Conservation (phyloP, 2,797 vertebrate species). For the Bovichtus variegatus region DNA sequence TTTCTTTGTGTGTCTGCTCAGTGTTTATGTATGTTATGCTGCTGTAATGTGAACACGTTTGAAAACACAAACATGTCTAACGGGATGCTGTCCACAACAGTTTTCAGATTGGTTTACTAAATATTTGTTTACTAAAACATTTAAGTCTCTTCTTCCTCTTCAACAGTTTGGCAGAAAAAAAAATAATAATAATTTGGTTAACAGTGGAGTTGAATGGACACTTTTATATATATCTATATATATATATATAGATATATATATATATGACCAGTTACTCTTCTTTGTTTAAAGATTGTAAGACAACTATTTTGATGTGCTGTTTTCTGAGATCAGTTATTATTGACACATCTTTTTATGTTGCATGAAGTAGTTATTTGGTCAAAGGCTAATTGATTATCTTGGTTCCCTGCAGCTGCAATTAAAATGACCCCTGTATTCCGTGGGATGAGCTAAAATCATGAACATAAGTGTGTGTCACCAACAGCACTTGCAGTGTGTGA, state of each 20-base stretch:
- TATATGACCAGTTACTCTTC: background rate
- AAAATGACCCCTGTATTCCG: background rate
- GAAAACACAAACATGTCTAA: slow-evolving; percentile 12
- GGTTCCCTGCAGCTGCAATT: background rate
- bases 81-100: background rate
- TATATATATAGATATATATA: too few relatives aligned
- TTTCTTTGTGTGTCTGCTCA: slow-evolving; percentile 35
- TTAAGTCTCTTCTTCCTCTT: background rate
- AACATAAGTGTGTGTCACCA: background rate
- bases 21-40: slow-evolving; percentile 34
- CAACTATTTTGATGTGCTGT: background rate
- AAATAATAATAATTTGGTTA: background rate
- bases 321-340: background rate
- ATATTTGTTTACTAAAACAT: background rate
- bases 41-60: slow-evolving; percentile 11
- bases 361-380: background rate
- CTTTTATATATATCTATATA: background rate
- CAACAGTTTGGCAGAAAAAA: background rate
- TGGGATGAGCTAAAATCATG: background rate
- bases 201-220: background rate
- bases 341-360: background rate
- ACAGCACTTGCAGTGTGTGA: background rate
- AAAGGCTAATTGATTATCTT: background rate
- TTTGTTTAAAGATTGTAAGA: background rate
- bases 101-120: background rate